A percentile compares a stretch with the other conserved stretches of the same genome.
These are phyloP conservation scores for Chironomus tentans DNA, from an alignment of 2,888 invertebrate genomes.

Conservation along the genomic window DNA sequence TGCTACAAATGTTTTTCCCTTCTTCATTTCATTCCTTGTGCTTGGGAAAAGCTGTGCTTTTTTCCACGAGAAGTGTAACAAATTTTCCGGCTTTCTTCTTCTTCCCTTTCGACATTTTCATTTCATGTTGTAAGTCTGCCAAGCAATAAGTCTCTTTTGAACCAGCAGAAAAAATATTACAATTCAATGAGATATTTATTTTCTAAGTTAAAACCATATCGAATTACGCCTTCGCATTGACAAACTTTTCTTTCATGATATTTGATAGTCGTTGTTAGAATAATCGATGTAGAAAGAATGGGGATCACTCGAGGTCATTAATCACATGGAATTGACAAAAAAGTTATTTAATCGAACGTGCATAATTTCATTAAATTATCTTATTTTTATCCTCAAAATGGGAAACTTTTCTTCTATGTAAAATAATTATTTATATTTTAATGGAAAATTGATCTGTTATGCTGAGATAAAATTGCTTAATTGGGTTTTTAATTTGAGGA, in stretches of 20 bases:
- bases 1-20: neutral
- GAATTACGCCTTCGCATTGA: neutral
- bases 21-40: neutral
- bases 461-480: too few relatives aligned
- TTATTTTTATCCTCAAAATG: neutral
- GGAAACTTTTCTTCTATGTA: neutral
- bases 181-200: conserved; percentile 1
- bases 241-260: neutral
- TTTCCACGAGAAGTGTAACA: neutral
- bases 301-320: neutral
- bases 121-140: neutral
- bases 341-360: conserved; percentile 20
- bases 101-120: neutral
- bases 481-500: too few relatives aligned
- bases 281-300: neutral
- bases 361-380: neutral
- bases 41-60: neutral
- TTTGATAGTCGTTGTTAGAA: neutral
- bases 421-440: neutral
- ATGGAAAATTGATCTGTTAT: neutral
- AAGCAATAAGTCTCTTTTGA: neutral
- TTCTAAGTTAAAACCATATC: neutral
- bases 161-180: neutral
- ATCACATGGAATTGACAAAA: conserved; percentile 21
- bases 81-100: neutral